Base-by-base conservation (phyloP, 2,797 vertebrate species). In the Fistularia commersonii region DNA sequence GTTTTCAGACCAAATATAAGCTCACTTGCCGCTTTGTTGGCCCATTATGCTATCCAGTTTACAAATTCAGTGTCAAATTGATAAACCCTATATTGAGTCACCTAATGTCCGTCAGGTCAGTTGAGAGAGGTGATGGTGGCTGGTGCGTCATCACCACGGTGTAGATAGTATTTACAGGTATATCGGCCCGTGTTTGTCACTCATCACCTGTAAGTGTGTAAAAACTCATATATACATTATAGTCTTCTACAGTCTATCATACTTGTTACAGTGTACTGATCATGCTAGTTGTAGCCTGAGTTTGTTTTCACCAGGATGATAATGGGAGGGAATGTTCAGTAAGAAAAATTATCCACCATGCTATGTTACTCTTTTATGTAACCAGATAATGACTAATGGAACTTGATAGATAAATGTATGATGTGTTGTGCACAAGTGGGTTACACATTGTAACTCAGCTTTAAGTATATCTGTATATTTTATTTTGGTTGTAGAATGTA, bases 341-440 rank as follows among this genome's bases (percentile, higher is more conserved):
- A 50, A 75, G 41, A 61, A 61, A 80, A 39, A 61, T 74, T 56
- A 68, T 52, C 57, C 72, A 70, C 73, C 48, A 57, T 46, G 32
- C 47, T 69, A 52, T 68, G 60, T 76, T 76, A 69, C 65, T 66
- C 74, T 74, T 84, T 81, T 72, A 80, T 80, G 66, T 87, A 80
- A 84, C 67, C 71, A 62, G 58, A 79, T 80, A 75, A 77, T 64
- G 61, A 77, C 8, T 44, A 77, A 79, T 74, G 77, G 73, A 77
- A 64, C 58, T 69, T 66, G 57, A 57, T 87, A 80, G 69, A 79
- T 84, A 76, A 49, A 65, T 76, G 77, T 88, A 78, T 79, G 67
- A 79, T 74, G 82, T 85, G 75, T 84, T 66, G 83, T 87, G 82
- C 80, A 79, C 76, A 88, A 69, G 52, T 55, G 74, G 64, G 81